phyloP scores from a whole-genome alignment of 1,140 invertebrate species.

The Aporrectodea caliginosa region DNA sequence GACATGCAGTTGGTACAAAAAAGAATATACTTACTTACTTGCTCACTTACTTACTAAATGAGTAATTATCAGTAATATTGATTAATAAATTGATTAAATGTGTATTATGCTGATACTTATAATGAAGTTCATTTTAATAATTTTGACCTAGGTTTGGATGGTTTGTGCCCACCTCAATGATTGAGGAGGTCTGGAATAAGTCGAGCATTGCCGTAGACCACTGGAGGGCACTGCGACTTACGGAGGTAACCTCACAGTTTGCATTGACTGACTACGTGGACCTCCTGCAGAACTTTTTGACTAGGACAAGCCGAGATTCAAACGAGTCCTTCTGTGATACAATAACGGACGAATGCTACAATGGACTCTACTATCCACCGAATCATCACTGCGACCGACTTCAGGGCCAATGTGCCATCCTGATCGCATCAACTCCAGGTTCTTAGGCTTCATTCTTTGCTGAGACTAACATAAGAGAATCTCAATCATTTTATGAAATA shows the following conservation, averaged over 20 bases:
- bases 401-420: not conserved
- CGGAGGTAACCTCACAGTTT: not conserved
- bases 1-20: not conserved
- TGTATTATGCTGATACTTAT: too few species aligned
- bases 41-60: too few species aligned
- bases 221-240: not conserved
- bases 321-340: not conserved
- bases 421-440: not conserved
- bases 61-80: too few species aligned
- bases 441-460: too few species aligned
- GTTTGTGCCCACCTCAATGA: not conserved
- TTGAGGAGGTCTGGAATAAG: not conserved
- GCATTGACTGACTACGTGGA: not conserved
- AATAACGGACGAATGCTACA: not conserved
- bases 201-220: not conserved
- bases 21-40: too few species aligned
- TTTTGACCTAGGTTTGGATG: not conserved
- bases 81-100: too few species aligned
- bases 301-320: too few species aligned
- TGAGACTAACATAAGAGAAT: too few species aligned
- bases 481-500: too few species aligned
- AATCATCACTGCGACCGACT: not conserved
- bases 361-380: not conserved
- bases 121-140: too few species aligned
- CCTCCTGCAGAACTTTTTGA: not conserved